A percentile compares a stretch with the other conserved stretches of the same genome.
phyloP scores from a whole-genome alignment of 2,888 invertebrate genomes.

The Cephus rjabovi region DNA sequence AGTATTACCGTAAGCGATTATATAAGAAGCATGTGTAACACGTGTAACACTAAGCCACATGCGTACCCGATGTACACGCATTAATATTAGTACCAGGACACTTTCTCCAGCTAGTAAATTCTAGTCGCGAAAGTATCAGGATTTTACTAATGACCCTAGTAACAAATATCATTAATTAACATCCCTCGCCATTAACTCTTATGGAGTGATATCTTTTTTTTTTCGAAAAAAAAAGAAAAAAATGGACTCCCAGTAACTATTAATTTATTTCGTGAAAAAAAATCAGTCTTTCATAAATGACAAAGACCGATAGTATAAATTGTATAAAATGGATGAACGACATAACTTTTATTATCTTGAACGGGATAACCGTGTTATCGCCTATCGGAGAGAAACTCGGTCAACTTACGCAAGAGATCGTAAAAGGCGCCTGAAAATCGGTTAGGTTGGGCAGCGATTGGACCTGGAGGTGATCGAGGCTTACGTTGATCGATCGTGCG shows the following conservation, averaged over 20 bases:
- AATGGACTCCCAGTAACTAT: neutral
- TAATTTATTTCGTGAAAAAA: neutral
- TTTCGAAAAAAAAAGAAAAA: no score
- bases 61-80: slow-evolving; percentile 19
- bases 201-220: neutral
- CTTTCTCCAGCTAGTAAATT: slow-evolving; percentile 29
- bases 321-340: neutral
- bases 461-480: slow-evolving; percentile 16
- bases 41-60: slow-evolving; percentile 5
- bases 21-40: slow-evolving; percentile 27
- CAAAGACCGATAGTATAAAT: neutral
- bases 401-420: slow-evolving; percentile 31
- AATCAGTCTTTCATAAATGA: neutral
- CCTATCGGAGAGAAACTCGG: slow-evolving; percentile 26
- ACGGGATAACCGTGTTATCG: neutral
- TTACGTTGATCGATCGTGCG: slow-evolving; percentile 21
- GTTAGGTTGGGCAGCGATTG: slow-evolving; percentile 23
- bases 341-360: neutral
- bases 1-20: slow-evolving; percentile 37
- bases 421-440: slow-evolving; percentile 33
- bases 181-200: neutral
- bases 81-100: slow-evolving; percentile 26
- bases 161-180: neutral
- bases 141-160: neutral
- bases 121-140: neutral